Evolutionary conservation across 2,797 vertebrate species (phyloP).

Genomic region (Rhinella marina): DNA sequence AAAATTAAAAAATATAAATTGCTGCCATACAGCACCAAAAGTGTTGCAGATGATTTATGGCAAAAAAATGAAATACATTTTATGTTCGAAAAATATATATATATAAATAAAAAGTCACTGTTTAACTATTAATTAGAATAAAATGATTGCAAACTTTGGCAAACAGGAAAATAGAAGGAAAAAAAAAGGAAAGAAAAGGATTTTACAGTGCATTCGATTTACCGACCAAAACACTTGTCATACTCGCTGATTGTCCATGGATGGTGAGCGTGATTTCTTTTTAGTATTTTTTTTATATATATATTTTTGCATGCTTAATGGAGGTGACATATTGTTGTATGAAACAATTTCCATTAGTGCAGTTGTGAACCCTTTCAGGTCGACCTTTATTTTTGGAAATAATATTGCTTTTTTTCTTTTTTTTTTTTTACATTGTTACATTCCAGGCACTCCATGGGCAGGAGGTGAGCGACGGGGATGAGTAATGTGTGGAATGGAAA

Average conservation of each 20-base stretch:
- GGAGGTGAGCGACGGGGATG: slow-evolving; percentile 45
- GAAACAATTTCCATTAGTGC: slow-evolving; percentile 65
- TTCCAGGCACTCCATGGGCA: slow-evolving; percentile 75
- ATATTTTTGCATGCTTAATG: slow-evolving; percentile 52
- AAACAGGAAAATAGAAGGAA: slow-evolving; percentile 61
- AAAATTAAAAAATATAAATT: slow-evolving; percentile 79
- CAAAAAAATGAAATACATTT: slow-evolving; percentile 48
- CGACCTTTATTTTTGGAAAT: slow-evolving; percentile 71
- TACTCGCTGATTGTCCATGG: slow-evolving; percentile 73
- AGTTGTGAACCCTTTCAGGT: slow-evolving; percentile 71
- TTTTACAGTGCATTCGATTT: slow-evolving; percentile 74
- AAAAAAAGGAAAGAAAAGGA: slow-evolving; percentile 68
- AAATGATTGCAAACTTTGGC: slow-evolving; percentile 77
- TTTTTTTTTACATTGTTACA: slow-evolving; percentile 64
- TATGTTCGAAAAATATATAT: slow-evolving; percentile 44
- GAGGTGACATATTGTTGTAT: slow-evolving; percentile 57
- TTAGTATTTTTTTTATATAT: slow-evolving; percentile 21
- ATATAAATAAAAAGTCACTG: slow-evolving; percentile 69
- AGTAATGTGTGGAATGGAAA: slow-evolving; percentile 43
- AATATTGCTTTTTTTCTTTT: slow-evolving; percentile 71
- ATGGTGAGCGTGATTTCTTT: slow-evolving; percentile 46
- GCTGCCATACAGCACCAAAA: slow-evolving; percentile 67
- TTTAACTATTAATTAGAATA: slow-evolving; percentile 70
- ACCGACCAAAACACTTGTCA: slow-evolving; percentile 66
- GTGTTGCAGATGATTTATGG: slow-evolving; percentile 68